Base-by-base conservation (phyloP, 2,113 vertebrate species). In the Mormyrus iriodes region DNA sequence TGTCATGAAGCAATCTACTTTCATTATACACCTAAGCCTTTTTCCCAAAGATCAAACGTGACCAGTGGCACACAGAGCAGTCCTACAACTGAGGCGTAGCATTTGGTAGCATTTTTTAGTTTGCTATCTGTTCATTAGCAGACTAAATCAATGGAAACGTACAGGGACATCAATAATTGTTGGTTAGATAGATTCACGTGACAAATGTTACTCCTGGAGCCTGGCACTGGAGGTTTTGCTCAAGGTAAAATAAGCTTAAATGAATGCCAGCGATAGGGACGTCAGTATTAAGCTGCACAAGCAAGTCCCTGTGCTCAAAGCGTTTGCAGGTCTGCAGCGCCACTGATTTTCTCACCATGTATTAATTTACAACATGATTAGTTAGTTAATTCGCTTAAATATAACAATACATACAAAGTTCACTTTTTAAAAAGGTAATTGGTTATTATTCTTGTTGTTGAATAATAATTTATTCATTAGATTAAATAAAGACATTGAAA, bases 111-210 rank as follows among this genome's bases (percentile, higher is more conserved):
- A 51, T 35, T 31, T 35, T 86, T 86, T n/a, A 86, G 73, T 35
- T 42, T 86, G 27, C 49, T 8, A 86, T 86, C n/a, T 86, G 51
- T 86, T 86, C 48, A 86, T 86, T 86, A 86, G 12, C 51, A 53
- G 49, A 55, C 31, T 0, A 85, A 86, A 27, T 48, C 51, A 35
- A 86, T 53, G 85, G 24, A 35, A 35, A 17, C 55, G 51, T 51
- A 12, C 9, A 49, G 83, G 42, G 17, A 51, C 44, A 86, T 53
- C 49, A 53, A 86, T 86, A 42, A 15, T 86, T 86, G 39, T 19
- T n/a, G n/a, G 49, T 21, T 49, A 46, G n/a, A n/a, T 13, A 52
- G 51, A 39, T 86, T 27, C 49, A 24, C 6, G 27, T 86, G 85
- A 86, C 24, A 86, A 86, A 86, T 35, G 49, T 21, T 86, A 39